Evolutionary conservation across 2,113 vertebrate genomes (phyloP), one percentile per base, ranked within the genome.

Genomic region (Uria aalge): DNA sequence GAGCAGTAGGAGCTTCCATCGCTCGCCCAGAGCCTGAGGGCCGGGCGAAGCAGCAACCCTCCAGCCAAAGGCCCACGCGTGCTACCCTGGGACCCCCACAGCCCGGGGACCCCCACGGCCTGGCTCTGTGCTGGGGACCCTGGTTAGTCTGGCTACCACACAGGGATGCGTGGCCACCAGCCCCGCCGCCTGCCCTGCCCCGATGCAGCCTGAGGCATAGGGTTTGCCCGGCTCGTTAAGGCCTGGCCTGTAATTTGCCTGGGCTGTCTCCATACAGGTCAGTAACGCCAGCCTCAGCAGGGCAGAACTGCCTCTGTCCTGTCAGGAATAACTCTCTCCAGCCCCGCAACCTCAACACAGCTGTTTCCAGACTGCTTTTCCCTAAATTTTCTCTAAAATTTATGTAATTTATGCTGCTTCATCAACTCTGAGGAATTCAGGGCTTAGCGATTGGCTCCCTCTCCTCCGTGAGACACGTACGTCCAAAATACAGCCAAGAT

Each of bases 151-250:
- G 56, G 62, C 30, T 12, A 43, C n/a, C 62, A 36, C 4, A 4
- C 38, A 48, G 56, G 41, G 50, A 53, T 32, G 8, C 26, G 20
- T 2, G 3, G 12, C 15, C 50, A 22, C 36, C 71, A 40, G 32
- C 9, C 36, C 17, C 10, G 48, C 14, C 34, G 43, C 36, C 32
- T 7, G 17, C 50, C 59, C 60, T 43, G 55, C 41, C 30, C 81
- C 48, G 43, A 12, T 32, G 23, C 38, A 2, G 12, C 52, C 8
- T 3, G 24, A 41, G 26, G 36, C 0, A 0, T 0, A 1, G 55
- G 72, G 27, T 34, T 41, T 60, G 34, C 50, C 20, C 17, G 21
- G 32, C 26, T 76, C 27, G 20, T 41, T 34, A 59, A 57, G 52
- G 40, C 21, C 48, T 9, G 48, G 30, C 23, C 27, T 48, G 40